Conservation (phyloP, 2,113 vertebrate species). For the Myotis lucifugus region DNA sequence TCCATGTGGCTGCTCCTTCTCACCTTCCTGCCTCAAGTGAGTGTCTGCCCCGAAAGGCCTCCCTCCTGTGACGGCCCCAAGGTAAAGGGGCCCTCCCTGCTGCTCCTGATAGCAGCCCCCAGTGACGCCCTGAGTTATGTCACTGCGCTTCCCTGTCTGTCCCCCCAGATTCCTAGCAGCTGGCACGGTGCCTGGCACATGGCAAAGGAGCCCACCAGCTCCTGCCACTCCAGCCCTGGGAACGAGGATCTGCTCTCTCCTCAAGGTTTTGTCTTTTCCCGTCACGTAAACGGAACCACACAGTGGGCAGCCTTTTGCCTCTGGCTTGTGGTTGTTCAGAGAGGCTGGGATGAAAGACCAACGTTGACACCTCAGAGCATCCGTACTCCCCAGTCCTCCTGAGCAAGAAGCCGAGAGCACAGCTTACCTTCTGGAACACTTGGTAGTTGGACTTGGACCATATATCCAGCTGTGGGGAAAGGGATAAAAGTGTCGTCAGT, state of each 20-base stretch:
- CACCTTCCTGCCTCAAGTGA: background rate
- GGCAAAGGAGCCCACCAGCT: background rate
- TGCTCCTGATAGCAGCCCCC: rapidly evolving
- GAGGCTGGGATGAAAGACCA: background rate
- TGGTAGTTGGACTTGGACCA: constrained; percentile 91
- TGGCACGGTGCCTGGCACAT: rapidly evolving
- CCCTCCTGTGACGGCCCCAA: background rate
- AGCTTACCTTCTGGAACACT: constrained; percentile 90
- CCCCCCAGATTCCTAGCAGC: background rate
- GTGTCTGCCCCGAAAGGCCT: background rate
- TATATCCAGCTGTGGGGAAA: constrained; percentile 87
- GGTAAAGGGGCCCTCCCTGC: background rate
- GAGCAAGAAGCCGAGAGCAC: background rate
- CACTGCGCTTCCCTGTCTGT: background rate
- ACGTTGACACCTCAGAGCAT: background rate
- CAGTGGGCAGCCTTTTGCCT: background rate
- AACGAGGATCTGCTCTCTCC: background rate
- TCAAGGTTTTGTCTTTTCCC: background rate
- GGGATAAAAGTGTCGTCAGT: constrained; percentile 13
- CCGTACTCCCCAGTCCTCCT: rapidly evolving
- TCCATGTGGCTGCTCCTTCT: background rate
- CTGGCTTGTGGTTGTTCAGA: background rate
- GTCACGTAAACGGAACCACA: background rate
- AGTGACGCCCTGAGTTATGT: rapidly evolving
- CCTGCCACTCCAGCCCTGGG: background rate